Evolutionary conservation across 2,113 vertebrate genomes (phyloP).

Genomic region (Gallinago jamesoni): DNA sequence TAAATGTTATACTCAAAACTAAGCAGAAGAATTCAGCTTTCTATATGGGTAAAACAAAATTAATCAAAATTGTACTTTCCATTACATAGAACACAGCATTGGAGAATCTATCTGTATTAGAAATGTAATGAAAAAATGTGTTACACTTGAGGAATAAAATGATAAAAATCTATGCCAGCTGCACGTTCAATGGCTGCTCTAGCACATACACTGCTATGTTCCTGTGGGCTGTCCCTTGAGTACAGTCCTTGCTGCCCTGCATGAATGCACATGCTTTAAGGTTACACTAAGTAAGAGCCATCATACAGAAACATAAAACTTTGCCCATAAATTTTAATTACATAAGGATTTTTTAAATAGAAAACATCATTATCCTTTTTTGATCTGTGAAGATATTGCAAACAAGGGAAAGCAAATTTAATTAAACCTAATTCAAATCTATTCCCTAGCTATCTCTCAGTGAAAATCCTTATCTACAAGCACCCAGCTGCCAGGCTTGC

Average conservation of each 20-base stretch:
- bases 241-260: rapidly evolving
- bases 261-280: background rate
- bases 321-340: background rate
- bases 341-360: background rate
- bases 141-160: background rate
- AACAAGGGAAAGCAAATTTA: slow-evolving; percentile 12
- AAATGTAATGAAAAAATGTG: background rate
- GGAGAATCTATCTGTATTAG: background rate
- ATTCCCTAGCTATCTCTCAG: background rate
- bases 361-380: background rate
- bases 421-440: slow-evolving; percentile 34
- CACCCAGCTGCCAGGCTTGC: background rate
- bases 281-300: background rate
- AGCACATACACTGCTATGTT: background rate
- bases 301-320: background rate
- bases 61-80: background rate
- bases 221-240: background rate
- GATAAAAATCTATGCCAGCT: background rate
- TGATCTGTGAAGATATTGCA: background rate
- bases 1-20: background rate
- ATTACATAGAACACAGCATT: background rate
- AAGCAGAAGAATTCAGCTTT: background rate
- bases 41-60: background rate
- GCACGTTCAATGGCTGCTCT: background rate
- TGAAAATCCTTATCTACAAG: slow-evolving; percentile 32